These are phyloP conservation scores for Tryphoninae sp. DNA, from an alignment of 2,888 invertebrate genomes.

Conservation along the genomic window DNA sequence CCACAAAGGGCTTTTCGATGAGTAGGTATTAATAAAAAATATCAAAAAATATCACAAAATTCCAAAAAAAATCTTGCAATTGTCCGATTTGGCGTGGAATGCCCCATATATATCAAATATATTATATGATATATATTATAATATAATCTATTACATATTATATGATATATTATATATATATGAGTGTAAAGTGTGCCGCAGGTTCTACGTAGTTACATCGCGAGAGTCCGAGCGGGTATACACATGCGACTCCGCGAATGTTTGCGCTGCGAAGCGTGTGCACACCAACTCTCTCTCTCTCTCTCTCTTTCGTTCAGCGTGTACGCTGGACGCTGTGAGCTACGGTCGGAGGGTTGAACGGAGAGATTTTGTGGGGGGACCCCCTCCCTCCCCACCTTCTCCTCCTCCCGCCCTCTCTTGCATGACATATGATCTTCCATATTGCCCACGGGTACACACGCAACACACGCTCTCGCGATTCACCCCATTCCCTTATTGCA, in stretches of 20 bases:
- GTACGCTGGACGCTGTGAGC: conserved; percentile 35
- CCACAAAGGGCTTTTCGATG: no score
- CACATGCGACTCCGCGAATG: conserved; percentile 56
- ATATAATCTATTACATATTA: no score
- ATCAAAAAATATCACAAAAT: no score
- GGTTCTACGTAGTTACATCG: conserved; percentile 19
- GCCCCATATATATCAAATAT: no score
- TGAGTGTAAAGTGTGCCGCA: not conserved
- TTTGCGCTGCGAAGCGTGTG: conserved; percentile 64
- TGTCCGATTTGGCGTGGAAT: no score
- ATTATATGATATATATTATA: no score
- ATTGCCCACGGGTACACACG: conserved; percentile 76
- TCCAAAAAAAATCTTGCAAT: no score
- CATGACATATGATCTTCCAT: conserved; percentile 81
- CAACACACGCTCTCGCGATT: conserved; percentile 61
- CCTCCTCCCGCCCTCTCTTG: conserved; percentile 64
- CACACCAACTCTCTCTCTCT: conserved; percentile 46
- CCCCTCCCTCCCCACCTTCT: conserved; percentile 1
- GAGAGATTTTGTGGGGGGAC: conserved; percentile 63
- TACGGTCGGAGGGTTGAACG: conserved; percentile 55
- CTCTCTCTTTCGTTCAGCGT: conserved; percentile 1
- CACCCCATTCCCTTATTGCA: conserved; percentile 48
- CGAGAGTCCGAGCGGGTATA: conserved; percentile 18
- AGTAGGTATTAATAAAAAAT: no score
- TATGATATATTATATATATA: not conserved